phyloP scores from a whole-genome alignment of 2,113 vertebrate species.

The Thermophis baileyi region DNA sequence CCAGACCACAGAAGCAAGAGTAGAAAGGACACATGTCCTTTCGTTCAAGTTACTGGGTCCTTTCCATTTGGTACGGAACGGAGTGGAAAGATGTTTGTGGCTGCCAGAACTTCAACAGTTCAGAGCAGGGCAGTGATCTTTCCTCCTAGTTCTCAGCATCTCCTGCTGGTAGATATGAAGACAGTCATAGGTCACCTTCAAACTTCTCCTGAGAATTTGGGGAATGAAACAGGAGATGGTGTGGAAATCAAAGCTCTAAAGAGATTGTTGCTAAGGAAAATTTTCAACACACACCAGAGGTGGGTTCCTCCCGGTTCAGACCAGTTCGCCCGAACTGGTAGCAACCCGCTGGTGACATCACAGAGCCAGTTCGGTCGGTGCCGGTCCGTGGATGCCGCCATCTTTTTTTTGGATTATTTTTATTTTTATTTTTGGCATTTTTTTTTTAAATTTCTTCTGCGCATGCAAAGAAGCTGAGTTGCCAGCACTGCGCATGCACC shows the following conservation, averaged over 20 bases:
- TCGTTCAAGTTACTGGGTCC: not conserved
- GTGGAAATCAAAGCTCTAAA: constrained; percentile 21
- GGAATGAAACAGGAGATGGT: constrained; percentile 9
- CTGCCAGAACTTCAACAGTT: not conserved
- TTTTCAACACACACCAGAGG: too few relatives aligned
- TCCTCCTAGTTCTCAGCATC: not conserved
- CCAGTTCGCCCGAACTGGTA: too few relatives aligned
- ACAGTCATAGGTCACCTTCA: not conserved
- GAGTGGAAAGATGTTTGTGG: not conserved
- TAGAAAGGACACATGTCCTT: not conserved
- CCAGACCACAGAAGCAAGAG: not conserved
- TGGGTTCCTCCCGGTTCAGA: too few relatives aligned
- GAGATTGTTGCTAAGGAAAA: constrained; percentile 10
- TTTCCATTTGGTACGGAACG: not conserved
- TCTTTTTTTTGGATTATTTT: too few relatives aligned
- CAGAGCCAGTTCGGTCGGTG: too few relatives aligned
- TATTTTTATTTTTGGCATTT: too few relatives aligned
- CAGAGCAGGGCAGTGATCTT: not conserved
- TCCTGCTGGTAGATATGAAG: not conserved
- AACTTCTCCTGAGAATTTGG: constrained; percentile 34
- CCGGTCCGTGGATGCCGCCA: too few relatives aligned
- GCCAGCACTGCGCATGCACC: too few relatives aligned
- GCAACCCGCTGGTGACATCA: too few relatives aligned
- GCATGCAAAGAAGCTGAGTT: too few relatives aligned
- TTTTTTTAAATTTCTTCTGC: too few relatives aligned